phyloP scores from a whole-genome alignment of 2,888 invertebrate species.

The Deilephila elpenor region DNA sequence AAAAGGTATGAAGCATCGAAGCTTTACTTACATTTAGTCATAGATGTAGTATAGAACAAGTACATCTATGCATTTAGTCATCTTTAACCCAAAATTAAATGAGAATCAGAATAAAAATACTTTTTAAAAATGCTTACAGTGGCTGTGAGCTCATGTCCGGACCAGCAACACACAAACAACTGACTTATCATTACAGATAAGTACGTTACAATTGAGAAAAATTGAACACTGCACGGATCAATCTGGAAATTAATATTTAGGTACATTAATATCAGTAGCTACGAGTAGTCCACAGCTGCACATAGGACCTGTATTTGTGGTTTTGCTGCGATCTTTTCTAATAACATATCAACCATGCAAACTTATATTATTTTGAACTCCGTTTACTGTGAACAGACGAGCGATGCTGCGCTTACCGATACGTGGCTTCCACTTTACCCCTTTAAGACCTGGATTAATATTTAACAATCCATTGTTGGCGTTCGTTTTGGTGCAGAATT shows the following conservation, averaged over 20 bases:
- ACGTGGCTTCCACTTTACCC: too few relatives aligned
- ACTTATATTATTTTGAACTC: too few relatives aligned
- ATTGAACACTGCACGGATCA: slow-evolving; percentile 75
- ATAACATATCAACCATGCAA: too few relatives aligned
- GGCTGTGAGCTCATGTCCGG: slow-evolving; percentile 81
- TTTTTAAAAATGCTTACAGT: slow-evolving; percentile 54
- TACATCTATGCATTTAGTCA: background rate
- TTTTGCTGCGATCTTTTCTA: too few relatives aligned
- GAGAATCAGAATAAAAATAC: background rate
- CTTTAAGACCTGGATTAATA: too few relatives aligned
- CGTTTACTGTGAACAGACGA: too few relatives aligned
- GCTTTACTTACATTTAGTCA: background rate
- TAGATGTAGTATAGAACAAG: too few relatives aligned
- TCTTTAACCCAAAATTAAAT: too few relatives aligned
- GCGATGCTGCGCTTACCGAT: too few relatives aligned
- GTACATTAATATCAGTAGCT: background rate
- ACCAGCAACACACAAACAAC: slow-evolving; percentile 81
- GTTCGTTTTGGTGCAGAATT: too few relatives aligned
- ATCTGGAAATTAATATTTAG: slow-evolving; percentile 54
- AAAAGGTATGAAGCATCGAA: background rate
- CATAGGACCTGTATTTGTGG: too few relatives aligned
- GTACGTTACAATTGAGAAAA: slow-evolving; percentile 69
- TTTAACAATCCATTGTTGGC: too few relatives aligned
- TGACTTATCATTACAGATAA: slow-evolving; percentile 80
- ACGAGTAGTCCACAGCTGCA: background rate